A percentile compares a stretch with the other conserved stretches of the same genome.
phyloP scores from a whole-genome alignment of 2,113 vertebrate genomes.

The Aegithalos caudatus region DNA sequence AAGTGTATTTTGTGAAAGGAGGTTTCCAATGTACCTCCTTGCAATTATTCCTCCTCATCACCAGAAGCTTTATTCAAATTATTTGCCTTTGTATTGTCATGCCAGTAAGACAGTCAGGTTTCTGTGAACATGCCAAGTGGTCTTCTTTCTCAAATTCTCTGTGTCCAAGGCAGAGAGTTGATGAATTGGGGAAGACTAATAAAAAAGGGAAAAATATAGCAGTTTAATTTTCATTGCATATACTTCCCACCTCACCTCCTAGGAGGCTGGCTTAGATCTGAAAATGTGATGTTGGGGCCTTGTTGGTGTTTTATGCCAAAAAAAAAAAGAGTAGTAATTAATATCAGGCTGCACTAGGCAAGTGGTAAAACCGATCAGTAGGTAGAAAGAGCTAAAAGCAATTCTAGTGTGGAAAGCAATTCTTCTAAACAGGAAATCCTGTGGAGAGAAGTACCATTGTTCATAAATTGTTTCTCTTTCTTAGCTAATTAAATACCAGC shows the following conservation, averaged over 20 bases:
- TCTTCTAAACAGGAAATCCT: conserved; percentile 38
- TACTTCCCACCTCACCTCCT: not conserved
- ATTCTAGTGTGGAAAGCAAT: not conserved
- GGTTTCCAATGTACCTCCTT: not conserved
- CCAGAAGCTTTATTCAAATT: not conserved
- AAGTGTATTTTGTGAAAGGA: not conserved
- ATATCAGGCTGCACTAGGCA: not conserved
- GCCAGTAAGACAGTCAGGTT: not conserved
- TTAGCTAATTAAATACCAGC: not conserved
- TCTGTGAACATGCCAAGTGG: not conserved
- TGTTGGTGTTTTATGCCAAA: not conserved
- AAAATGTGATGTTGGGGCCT: not conserved
- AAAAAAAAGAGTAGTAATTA: not conserved
- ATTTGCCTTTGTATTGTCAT: not conserved
- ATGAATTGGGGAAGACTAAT: not conserved
- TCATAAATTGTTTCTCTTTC: conserved; percentile 1
- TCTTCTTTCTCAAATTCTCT: not conserved
- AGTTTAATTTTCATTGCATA: not conserved
- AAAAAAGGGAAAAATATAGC: not conserved
- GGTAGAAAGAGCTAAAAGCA: not conserved
- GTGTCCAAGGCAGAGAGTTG: not conserved
- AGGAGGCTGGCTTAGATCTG: not conserved
- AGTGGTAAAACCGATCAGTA: not conserved
- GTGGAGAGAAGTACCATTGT: conserved; percentile 6
- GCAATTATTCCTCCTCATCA: not conserved